phyloP scores from a whole-genome alignment of 2,888 invertebrate species.

The Scaptomyza parva region DNA sequence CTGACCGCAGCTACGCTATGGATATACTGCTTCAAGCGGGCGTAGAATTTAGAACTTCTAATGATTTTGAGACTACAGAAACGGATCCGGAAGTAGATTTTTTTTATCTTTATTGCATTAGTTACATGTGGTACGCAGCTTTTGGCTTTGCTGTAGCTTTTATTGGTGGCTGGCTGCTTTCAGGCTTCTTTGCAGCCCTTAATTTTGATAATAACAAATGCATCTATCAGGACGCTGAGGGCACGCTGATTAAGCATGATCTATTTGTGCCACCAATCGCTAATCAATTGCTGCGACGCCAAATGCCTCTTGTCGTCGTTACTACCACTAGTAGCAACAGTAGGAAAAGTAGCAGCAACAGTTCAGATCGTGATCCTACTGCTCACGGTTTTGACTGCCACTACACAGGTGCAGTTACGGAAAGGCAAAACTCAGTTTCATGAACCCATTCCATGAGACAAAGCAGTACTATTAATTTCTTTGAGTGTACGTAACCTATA shows the following conservation, averaged over 20 bases:
- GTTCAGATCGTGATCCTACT: constrained; percentile 1
- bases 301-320: constrained; percentile 80
- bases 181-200: constrained; percentile 84
- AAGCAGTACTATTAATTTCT: not conserved
- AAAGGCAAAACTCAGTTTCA: constrained; percentile 4
- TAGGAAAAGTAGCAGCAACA: constrained; percentile 19
- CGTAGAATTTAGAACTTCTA: not conserved
- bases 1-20: constrained; percentile 40
- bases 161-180: constrained; percentile 86
- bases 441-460: not conserved
- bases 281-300: constrained; percentile 83
- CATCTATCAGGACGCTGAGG: constrained; percentile 77
- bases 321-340: constrained; percentile 70
- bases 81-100: constrained; percentile 55
- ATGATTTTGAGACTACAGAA: not conserved
- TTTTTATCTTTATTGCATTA: constrained; percentile 85
- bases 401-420: not conserved
- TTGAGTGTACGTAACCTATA: not conserved
- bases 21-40: constrained; percentile 46
- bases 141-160: constrained; percentile 86
- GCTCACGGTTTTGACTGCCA: constrained; percentile 9
- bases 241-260: constrained; percentile 86
- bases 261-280: constrained; percentile 87
- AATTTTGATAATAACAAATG: constrained; percentile 79
- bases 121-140: constrained; percentile 90